Base-by-base conservation (phyloP, 1,140 invertebrate species). In the Papilio aristodemus region DNA sequence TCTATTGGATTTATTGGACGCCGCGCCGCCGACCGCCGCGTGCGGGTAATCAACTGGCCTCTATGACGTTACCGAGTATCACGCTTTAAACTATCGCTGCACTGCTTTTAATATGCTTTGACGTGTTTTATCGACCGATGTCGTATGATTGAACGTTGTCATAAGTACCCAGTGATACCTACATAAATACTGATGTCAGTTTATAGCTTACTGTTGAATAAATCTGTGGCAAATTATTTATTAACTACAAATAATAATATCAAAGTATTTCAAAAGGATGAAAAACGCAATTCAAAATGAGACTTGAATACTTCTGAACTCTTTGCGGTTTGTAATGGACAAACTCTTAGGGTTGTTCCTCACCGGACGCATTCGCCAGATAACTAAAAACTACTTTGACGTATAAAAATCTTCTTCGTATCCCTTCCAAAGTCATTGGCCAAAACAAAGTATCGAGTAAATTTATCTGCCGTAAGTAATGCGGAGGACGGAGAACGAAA, bases 1-100 rank as follows among this genome's bases (percentile, higher is more conserved):
- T 62, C 17, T 62, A 62, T 38, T 62, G 59, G 59, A 62, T 62
- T 37, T 38, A 62, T 62, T 62, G 27, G 36, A 62, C 14, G 36
- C 59, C 9, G 59, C 32, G 17, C 36, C 59, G 36, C 8, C 25
- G 6, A 37, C 13, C 17, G 14, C 59, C 36, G 36, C 36, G 36
- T 62, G 27, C 59, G 36, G 59, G 38, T 62, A 62, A 62, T 62
- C 36, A 62, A 36, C 36, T 37, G 46, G 2, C 46, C 46, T 54
- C 46, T 54, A 54, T 54, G 46, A 54, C 46, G 46, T 25, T 25
- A 54, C 9, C 19, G 9, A 19, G 27, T 32, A 32, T 32, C 27
- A 50, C 46, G 22, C 46, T 54, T 46, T 10, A 8, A 54, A 54
- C 22, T 54, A 54, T 0, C 46, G 9, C 27, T 32, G 27, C 6